Conservation (phyloP, 2,113 vertebrate species). For the Lipophrys pholis region DNA sequence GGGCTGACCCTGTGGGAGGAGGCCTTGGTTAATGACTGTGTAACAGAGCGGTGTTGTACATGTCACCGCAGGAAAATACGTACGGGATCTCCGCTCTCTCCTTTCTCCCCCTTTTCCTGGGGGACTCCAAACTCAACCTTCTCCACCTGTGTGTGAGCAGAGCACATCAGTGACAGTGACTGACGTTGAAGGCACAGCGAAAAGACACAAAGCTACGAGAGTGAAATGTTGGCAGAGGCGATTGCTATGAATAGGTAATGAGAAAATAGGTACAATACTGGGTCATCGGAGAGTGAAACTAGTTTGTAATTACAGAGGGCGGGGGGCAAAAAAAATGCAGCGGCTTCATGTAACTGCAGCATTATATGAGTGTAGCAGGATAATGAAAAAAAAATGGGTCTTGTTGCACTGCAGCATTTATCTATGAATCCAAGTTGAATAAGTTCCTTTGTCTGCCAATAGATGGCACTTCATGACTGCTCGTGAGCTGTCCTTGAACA, state of each 20-base stretch:
- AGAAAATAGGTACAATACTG: constrained; percentile 6
- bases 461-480: constrained; percentile 84
- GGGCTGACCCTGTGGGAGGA: constrained; percentile 82
- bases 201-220: constrained; percentile 41
- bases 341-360: constrained; percentile 20
- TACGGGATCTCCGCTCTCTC: constrained; percentile 88
- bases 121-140: constrained; percentile 81
- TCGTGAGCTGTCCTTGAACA: constrained; percentile 30
- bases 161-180: constrained; percentile 66
- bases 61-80: constrained; percentile 73
- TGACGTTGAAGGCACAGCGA: constrained; percentile 52
- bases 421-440: constrained; percentile 17
- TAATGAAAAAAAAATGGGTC: constrained; percentile 39
- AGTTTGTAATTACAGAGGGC: constrained; percentile 18
- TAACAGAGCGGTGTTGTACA: constrained; percentile 55
- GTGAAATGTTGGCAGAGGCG: constrained; percentile 25
- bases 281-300: constrained; percentile 9
- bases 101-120: constrained; percentile 77
- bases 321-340: neutral
- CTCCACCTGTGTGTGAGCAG: constrained; percentile 81
- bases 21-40: constrained; percentile 65
- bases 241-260: constrained; percentile 37
- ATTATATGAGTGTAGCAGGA: constrained; percentile 16
- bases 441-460: constrained; percentile 71
- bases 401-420: constrained; percentile 74